Evolutionary conservation across 2,113 vertebrate genomes (phyloP).

Genomic region (Siphamia tubifer): DNA sequence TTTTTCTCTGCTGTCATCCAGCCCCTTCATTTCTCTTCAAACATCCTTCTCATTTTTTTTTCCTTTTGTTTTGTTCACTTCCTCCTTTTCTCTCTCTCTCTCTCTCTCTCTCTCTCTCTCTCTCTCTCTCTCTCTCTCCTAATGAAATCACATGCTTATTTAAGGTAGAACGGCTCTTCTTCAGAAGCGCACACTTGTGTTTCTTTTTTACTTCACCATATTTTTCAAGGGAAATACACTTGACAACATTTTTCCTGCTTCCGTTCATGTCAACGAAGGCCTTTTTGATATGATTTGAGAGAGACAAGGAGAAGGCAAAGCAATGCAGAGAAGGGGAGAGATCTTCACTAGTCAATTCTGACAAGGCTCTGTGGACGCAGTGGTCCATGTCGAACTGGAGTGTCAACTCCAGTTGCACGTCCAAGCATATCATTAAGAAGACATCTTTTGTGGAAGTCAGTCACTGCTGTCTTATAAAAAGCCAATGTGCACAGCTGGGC

Average conservation of each 20-base stretch:
- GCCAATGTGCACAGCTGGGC: neutral
- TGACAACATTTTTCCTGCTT: conserved; percentile 25
- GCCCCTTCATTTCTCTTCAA: neutral
- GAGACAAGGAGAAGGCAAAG: conserved; percentile 28
- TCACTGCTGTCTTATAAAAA: conserved; percentile 8
- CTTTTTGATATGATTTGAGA: conserved; percentile 45
- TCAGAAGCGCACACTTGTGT: conserved; percentile 6
- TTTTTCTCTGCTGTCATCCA: conserved; percentile 4
- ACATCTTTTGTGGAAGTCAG: conserved; percentile 44
- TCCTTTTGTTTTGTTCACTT: neutral
- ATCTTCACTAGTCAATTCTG: conserved; percentile 45
- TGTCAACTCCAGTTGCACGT: conserved; percentile 41
- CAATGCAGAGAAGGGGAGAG: conserved; percentile 11
- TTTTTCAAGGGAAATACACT: conserved; percentile 27
- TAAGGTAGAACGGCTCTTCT: neutral
- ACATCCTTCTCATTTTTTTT: neutral
- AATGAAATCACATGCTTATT: neutral
- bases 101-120: too few relatives aligned
- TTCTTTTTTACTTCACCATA: conserved; percentile 24
- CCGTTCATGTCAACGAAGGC: conserved; percentile 24
- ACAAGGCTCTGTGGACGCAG: conserved; percentile 36
- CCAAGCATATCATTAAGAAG: conserved; percentile 54
- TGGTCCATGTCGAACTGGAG: conserved; percentile 39
- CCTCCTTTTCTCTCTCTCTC: neutral
- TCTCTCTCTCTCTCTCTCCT: too few relatives aligned